Conservation (phyloP, 2,113 vertebrate species). For the Psilopogon haemacephalus region DNA sequence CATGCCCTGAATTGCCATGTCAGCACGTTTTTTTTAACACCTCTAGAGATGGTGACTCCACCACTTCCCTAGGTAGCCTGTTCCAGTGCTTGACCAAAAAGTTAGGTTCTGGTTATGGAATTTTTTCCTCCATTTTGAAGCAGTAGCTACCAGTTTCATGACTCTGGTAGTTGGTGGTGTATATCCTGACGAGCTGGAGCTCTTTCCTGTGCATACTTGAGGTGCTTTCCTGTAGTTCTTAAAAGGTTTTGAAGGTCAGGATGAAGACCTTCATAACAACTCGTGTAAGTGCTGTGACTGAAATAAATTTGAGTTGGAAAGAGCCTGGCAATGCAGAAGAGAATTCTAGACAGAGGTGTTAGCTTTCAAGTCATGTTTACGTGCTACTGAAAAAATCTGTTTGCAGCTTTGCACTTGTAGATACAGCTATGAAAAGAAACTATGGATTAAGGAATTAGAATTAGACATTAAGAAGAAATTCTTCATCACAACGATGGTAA, state of each 20-base stretch:
- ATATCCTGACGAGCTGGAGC: background rate
- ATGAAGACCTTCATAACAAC: background rate
- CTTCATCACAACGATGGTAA: no score
- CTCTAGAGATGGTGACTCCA: no score
- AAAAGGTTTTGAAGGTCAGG: background rate
- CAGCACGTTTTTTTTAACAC: no score
- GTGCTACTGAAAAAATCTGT: background rate
- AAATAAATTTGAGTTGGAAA: background rate
- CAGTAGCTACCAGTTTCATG: background rate
- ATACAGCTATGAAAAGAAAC: background rate
- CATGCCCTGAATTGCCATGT: no score
- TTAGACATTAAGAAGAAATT: no score
- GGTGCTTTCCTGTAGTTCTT: background rate
- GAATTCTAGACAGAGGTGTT: background rate
- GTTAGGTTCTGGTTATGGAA: background rate
- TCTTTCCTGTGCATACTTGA: background rate
- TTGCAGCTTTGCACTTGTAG: background rate
- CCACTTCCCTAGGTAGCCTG: no score
- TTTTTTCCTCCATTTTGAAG: background rate
- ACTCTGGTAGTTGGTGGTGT: background rate
- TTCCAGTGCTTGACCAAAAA: no score
- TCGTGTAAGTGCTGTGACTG: background rate
- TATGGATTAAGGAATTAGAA: background rate
- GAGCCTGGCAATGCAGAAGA: background rate
- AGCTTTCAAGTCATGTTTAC: background rate